Percentiles rank a stretch among this genome's conserved stretches.
Evolutionary conservation across 1,140 invertebrate genomes (phyloP).

Genomic region (Lucilia cuprina): DNA sequence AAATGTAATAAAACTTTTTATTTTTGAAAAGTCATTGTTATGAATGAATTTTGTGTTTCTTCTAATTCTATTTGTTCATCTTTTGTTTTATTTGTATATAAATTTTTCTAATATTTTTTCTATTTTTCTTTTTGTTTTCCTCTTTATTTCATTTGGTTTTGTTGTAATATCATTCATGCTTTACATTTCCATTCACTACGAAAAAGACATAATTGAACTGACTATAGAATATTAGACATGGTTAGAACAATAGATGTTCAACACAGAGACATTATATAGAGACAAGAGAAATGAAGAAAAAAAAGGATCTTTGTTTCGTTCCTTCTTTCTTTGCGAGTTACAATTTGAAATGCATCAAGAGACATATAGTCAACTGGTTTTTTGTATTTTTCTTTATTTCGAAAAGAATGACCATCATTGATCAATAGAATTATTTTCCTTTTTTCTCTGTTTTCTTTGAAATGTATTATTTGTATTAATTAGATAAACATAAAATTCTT

Average conservation of each 20-base stretch:
- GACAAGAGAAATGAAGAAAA: not conserved
- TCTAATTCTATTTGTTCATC: not conserved
- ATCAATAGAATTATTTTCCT: not conserved
- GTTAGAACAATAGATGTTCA: not conserved
- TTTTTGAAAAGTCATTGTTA: not conserved
- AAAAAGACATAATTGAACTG: no score
- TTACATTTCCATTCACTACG: no score
- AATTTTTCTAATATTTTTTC: no score
- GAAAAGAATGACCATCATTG: not conserved
- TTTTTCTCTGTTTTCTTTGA: not conserved
- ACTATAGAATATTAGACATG: not conserved
- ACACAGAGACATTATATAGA: no score
- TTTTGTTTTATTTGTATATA: not conserved
- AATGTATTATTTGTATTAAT: no score
- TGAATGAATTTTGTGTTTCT: constrained; percentile 3
- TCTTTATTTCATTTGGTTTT: not conserved
- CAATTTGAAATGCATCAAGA: no score
- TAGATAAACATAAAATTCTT: no score
- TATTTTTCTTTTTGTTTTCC: not conserved
- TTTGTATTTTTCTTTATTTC: not conserved
- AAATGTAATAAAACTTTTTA: no score
- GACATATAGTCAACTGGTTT: no score
- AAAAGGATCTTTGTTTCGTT: not conserved
- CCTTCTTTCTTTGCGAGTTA: not conserved
- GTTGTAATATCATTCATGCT: not conserved